These are phyloP conservation scores for Drosophila lowei DNA, from an alignment of 1,140 invertebrate species.

Conservation along the genomic window DNA sequence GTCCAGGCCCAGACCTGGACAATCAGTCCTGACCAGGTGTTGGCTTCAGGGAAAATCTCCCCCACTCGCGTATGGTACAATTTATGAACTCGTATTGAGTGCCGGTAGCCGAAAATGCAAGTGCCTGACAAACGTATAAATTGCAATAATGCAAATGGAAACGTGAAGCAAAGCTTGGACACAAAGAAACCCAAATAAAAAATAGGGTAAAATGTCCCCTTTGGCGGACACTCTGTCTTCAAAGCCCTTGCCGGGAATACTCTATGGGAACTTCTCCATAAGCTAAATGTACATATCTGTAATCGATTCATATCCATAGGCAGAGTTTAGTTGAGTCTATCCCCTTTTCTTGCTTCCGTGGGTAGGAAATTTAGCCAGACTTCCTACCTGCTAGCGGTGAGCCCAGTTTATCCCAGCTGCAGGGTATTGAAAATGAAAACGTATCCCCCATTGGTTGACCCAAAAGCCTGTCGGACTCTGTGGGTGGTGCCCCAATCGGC, in stretches of 20 bases:
- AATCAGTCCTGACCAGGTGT: conserved; percentile 51
- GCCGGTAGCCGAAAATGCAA: conserved; percentile 62
- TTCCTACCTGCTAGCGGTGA: too few species aligned
- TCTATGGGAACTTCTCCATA: too few species aligned
- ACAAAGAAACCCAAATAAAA: conserved; percentile 28
- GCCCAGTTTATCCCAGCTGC: too few species aligned
- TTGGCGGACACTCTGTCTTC: conserved; percentile 1
- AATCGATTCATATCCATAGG: too few species aligned
- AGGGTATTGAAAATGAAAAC: conserved; percentile 44
- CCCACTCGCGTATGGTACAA: conserved; percentile 1
- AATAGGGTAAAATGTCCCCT: conserved; percentile 24
- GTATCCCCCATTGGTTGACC: conserved; percentile 34
- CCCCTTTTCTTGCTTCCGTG: too few species aligned
- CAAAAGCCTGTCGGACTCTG: conserved; percentile 38
- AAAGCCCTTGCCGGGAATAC: conserved; percentile 6
- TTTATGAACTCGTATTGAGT: conserved; percentile 31
- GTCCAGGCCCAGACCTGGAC: conserved; percentile 25
- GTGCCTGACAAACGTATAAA: conserved; percentile 62
- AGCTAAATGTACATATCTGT: too few species aligned
- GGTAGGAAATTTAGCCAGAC: too few species aligned
- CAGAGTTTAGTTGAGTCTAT: too few species aligned
- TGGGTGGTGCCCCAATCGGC: conserved; percentile 45
- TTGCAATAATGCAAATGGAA: conserved; percentile 61
- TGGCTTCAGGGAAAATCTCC: conserved; percentile 47
- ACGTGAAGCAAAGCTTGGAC: conserved; percentile 29